A percentile compares a stretch with the other conserved stretches of the same genome.
Conservation (phyloP, 2,797 vertebrate genomes). For the Coregonus sp. region DNA sequence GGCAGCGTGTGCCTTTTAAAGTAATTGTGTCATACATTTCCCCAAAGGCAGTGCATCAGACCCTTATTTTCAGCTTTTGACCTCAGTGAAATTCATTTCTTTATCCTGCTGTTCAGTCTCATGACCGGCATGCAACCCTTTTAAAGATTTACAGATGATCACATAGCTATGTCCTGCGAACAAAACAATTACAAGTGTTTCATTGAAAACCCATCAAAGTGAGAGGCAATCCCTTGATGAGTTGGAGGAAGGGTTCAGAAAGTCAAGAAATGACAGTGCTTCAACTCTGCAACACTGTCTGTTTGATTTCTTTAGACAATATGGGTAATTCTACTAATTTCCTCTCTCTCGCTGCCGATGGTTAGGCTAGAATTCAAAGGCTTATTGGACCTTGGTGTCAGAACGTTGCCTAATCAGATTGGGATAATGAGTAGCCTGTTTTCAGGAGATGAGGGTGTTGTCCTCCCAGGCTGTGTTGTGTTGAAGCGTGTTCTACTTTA, state of each 20-base stretch:
- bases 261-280: constrained; percentile 23
- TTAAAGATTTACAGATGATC: constrained; percentile 46
- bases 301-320: constrained; percentile 1
- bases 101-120: constrained; percentile 28
- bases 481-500: constrained; percentile 18
- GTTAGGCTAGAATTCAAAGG: constrained; percentile 37
- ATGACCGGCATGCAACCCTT: constrained; percentile 23
- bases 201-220: constrained; percentile 56
- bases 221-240: constrained; percentile 48
- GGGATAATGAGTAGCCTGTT: constrained; percentile 44
- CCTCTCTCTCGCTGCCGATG: constrained; percentile 30
- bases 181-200: constrained; percentile 56
- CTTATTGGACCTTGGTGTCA: constrained; percentile 49
- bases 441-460: constrained; percentile 27
- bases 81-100: constrained; percentile 26
- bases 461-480: constrained; percentile 29
- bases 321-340: constrained; percentile 27
- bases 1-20: constrained; percentile 41
- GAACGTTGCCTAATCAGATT: constrained; percentile 52
- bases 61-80: constrained; percentile 21
- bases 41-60: constrained; percentile 43
- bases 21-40: constrained; percentile 37
- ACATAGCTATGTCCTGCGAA: constrained; percentile 55
- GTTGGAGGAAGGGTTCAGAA: constrained; percentile 34
- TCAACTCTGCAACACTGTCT: constrained; percentile 29